Percentiles rank a stretch among this genome's conserved stretches.
Conservation (phyloP, 2,888 invertebrate species). For the Nephrotoma guestfalica region DNA sequence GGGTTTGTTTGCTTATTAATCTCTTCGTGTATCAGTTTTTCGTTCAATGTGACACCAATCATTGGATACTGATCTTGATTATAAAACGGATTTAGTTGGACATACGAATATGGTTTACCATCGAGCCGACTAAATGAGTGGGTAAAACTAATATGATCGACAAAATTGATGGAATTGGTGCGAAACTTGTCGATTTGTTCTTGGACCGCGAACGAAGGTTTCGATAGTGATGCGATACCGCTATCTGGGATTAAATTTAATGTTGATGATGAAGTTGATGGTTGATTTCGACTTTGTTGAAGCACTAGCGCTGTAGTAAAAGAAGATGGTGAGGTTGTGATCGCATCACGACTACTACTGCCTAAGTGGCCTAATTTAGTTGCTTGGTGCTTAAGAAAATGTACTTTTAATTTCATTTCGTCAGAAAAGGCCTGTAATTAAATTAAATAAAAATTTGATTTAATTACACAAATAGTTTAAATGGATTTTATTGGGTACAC, state of each 20-base stretch:
- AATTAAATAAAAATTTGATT: slow-evolving; percentile 1
- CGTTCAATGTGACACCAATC: slow-evolving; percentile 6
- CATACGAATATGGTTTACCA: slow-evolving; percentile 10
- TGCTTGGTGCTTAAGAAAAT: slow-evolving; percentile 15
- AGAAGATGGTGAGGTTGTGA: neutral
- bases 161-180: slow-evolving; percentile 8
- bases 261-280: neutral
- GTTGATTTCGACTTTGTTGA: neutral
- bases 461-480: neutral
- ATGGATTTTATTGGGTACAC: no score
- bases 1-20: neutral
- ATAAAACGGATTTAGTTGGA: slow-evolving; percentile 18
- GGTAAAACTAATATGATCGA: slow-evolving; percentile 14
- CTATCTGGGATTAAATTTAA: neutral
- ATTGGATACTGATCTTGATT: slow-evolving; percentile 17
- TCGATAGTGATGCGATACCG: neutral
- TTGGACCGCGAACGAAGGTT: neutral
- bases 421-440: slow-evolving; percentile 15
- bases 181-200: neutral
- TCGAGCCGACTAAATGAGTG: slow-evolving; percentile 13
- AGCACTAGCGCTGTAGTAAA: neutral
- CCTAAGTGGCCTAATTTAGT: slow-evolving; percentile 9
- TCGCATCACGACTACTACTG: neutral
- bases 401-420: slow-evolving; percentile 15
- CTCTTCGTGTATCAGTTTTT: neutral